Evolutionary conservation across 2,113 vertebrate genomes (phyloP).

Genomic region (Naja naja): DNA sequence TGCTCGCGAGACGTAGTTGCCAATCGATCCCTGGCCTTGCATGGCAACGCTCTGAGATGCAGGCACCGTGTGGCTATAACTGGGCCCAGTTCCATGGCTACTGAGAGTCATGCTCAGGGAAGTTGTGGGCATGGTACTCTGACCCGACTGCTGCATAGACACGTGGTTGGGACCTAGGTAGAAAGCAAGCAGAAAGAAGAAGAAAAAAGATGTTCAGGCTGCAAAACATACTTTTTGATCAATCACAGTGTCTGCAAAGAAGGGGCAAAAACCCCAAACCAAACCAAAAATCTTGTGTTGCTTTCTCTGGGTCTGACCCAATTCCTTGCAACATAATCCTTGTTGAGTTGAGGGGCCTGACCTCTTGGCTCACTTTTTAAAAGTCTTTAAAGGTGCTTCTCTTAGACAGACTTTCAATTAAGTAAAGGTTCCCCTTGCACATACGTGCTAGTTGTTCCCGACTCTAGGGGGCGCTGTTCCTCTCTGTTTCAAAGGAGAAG

Average conservation of each 20-base stretch:
- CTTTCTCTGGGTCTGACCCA: neutral
- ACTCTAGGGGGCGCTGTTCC: too few species aligned
- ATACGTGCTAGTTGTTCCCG: too few species aligned
- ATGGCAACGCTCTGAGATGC: conserved; percentile 84
- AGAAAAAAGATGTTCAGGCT: neutral
- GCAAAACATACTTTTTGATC: neutral
- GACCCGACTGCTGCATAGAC: conserved; percentile 87
- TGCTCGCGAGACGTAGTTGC: conserved; percentile 84
- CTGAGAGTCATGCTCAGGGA: conserved; percentile 86
- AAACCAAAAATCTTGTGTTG: neutral
- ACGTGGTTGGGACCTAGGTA: conserved; percentile 82
- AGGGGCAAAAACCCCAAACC: neutral
- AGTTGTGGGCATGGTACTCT: conserved; percentile 80
- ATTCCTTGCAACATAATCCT: neutral
- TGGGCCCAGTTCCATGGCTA: conserved; percentile 79
- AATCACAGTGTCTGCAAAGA: neutral
- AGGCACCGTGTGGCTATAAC: conserved; percentile 83
- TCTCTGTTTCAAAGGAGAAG: too few species aligned
- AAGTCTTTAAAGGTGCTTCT: neutral
- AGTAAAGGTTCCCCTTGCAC: too few species aligned
- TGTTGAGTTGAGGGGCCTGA: neutral
- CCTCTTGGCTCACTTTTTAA: neutral
- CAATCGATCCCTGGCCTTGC: conserved; percentile 83
- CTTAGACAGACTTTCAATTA: neutral
- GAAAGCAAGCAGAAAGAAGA: neutral